A percentile compares a stretch with the other conserved stretches of the same genome.
Conservation (phyloP, 2,888 invertebrate species). For the Ephialtes manifestator region DNA sequence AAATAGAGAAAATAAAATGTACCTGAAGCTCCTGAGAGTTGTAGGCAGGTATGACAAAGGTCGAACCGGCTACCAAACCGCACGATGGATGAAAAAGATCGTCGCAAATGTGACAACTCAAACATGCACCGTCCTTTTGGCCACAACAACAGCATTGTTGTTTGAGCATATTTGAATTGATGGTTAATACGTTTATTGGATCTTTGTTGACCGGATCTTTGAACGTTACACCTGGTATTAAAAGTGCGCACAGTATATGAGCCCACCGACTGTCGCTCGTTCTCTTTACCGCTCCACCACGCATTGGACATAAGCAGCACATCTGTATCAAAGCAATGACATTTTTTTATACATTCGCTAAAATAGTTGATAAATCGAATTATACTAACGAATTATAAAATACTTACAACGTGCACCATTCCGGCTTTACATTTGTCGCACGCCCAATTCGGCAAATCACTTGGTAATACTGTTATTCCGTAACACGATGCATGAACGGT, state of each 20-base stretch:
- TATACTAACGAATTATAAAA: slow-evolving; percentile 6
- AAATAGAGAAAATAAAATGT: slow-evolving; percentile 14
- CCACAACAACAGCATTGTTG: slow-evolving; percentile 84
- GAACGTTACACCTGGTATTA: slow-evolving; percentile 89
- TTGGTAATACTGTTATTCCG: slow-evolving; percentile 83
- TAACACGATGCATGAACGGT: slow-evolving; percentile 88
- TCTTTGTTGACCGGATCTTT: slow-evolving; percentile 85
- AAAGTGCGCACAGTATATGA: slow-evolving; percentile 89
- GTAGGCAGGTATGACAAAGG: slow-evolving; percentile 80
- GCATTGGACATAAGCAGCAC: slow-evolving; percentile 88
- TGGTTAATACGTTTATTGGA: slow-evolving; percentile 82
- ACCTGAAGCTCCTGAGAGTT: slow-evolving; percentile 81
- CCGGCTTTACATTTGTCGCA: slow-evolving; percentile 85
- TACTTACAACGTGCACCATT: slow-evolving; percentile 81
- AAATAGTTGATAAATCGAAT: not conserved
- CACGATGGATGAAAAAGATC: slow-evolving; percentile 88
- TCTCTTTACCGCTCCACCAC: slow-evolving; percentile 89
- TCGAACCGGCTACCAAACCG: slow-evolving; percentile 87
- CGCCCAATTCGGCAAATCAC: slow-evolving; percentile 83
- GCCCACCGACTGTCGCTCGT: slow-evolving; percentile 89
- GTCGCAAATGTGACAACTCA: slow-evolving; percentile 86
- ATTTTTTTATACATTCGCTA: not conserved
- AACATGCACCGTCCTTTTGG: slow-evolving; percentile 84
- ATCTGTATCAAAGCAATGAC: slow-evolving; percentile 77
- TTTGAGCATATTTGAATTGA: slow-evolving; percentile 75